These are phyloP conservation scores for Leptestheria dahalacensis DNA, from an alignment of 1,140 invertebrate genomes.

Conservation along the genomic window DNA sequence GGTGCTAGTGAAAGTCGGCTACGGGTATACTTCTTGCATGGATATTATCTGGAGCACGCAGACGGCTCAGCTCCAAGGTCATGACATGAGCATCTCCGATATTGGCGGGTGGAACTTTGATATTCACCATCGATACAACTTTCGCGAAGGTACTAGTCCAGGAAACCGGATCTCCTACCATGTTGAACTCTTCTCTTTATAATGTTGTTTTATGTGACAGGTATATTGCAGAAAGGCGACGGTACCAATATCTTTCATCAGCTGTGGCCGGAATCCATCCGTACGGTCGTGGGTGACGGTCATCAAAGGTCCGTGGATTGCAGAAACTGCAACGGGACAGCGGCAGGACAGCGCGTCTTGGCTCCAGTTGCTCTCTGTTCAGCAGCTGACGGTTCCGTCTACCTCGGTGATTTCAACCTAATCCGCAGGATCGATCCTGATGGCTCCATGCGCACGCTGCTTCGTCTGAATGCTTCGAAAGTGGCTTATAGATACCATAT, in stretches of 20 bases:
- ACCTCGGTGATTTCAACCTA: constrained; percentile 93
- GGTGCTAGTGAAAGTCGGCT: constrained; percentile 73
- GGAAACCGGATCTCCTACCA: too few species aligned
- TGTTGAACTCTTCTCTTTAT: too few species aligned
- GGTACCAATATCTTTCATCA: constrained; percentile 80
- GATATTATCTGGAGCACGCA: constrained; percentile 85
- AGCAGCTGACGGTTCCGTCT: constrained; percentile 88
- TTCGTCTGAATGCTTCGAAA: constrained; percentile 62
- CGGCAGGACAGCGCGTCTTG: constrained; percentile 63
- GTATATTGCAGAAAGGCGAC: constrained; percentile 91
- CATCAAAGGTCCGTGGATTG: constrained; percentile 56
- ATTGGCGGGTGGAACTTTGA: constrained; percentile 94
- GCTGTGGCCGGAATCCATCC: constrained; percentile 50
- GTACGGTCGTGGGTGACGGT: constrained; percentile 86
- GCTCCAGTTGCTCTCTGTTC: constrained; percentile 84
- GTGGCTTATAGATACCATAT: constrained; percentile 51
- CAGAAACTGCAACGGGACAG: constrained; percentile 66
- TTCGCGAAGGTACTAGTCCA: constrained; percentile 85
- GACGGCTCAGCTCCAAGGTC: constrained; percentile 81
- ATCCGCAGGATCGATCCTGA: constrained; percentile 82
- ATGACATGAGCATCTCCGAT: constrained; percentile 91
- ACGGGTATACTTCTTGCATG: constrained; percentile 67
- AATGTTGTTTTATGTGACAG: constrained; percentile 33
- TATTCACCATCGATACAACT: constrained; percentile 96
- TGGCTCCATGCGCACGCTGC: constrained; percentile 76